Base-by-base conservation (phyloP, 2,113 vertebrate species). In the Podiceps cristatus region DNA sequence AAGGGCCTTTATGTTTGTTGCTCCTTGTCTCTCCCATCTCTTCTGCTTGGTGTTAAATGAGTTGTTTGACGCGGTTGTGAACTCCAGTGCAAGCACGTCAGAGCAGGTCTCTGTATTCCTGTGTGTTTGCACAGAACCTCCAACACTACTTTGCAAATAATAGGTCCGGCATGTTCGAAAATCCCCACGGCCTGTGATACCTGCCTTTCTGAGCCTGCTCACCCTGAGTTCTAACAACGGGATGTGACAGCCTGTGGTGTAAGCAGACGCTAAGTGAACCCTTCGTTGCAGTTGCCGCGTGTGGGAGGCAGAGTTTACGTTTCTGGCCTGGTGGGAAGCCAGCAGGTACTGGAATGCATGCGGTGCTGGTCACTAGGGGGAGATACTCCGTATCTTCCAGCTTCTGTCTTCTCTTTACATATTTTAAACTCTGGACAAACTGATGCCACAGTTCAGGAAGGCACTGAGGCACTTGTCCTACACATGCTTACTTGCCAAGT, bases 271-370 rank as follows among this genome's bases (percentile, higher is more conserved):
- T 33, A 14, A 28, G 53, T 5, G 63, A 71, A 35, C 18, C 29
- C 62, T 35, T 0, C 0, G 31, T 18, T 86, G 53, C 35, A 20
- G 0, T 1, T 74, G 66, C 24, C 23, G 0, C 15, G 0, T 1
- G 6, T 28, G 59, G 58, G 83, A 73, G 20, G 44, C 44, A 47
- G 64, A 55, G 8, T n/a, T 69, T 17, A 1, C 31, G 11, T 53
- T 86, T 55, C 68, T 81, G 84, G 33, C 52, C 50, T 11, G 17
- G 15, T 37, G 59, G 85, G 42, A 42, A 74, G 69, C 55, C 16
- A 20, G 50, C 50, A 73, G 83, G 62, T 64, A 69, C 29, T 37
- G 42, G 77, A 27, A 49, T 10, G 37, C 28, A 9, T 5, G 16
- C 31, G 0, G 6, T 68, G 71, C 66, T 67, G n/a, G 27, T 56